Evolutionary conservation across 2,113 vertebrate genomes (phyloP), one percentile per base, ranked within the genome.

Genomic region (Oreochromis niloticus): DNA sequence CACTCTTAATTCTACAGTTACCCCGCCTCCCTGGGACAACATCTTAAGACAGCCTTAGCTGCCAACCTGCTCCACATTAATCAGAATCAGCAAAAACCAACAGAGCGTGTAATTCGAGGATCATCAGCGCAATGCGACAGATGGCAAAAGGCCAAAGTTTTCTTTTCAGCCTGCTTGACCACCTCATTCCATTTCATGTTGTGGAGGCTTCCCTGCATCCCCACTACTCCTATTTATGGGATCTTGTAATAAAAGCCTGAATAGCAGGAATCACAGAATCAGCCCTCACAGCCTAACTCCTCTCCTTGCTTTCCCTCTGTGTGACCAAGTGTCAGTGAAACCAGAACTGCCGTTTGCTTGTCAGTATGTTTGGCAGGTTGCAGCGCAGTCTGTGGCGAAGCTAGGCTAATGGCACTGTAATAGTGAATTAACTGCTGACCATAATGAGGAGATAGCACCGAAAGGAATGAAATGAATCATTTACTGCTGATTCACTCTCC

Each of bases 371-470:
- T 85, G 75, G 84, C 81, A 86, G 83, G 84, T 80, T 81, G 22
- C 19, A 27, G 46, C 84, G 11, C 50, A 79, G 61, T 85, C 27
- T 88, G 88, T 86, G 39, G 81, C 57, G 68, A 87, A 85, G 87
- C 81, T 66, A 8, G 11, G 57, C 83, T 94, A 94, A 94, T 93
- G 88, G 39, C 57, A 48, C 79, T 34, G 68, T 92, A 89, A 93
- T 91, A 89, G 87, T 54, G 66, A 71, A 85, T 80, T 93, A 93
- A 94, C 91, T 88, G 89, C 84, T 41, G 79, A 85, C 82, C 68
- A 12, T 81, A 84, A 93, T 81, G 82, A 80, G 82, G n/a, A 90
- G 81, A 89, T 79, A 66, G 80, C 82, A 84, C 78, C 50, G 68
- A 88, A 83, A 80, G 55, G 80, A 88, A 87, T 24, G 73, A 87